A percentile compares a stretch with the other conserved stretches of the same genome.
phyloP scores from a whole-genome alignment of 1,140 invertebrate genomes.

The Cyphomyrmex costatus region DNA sequence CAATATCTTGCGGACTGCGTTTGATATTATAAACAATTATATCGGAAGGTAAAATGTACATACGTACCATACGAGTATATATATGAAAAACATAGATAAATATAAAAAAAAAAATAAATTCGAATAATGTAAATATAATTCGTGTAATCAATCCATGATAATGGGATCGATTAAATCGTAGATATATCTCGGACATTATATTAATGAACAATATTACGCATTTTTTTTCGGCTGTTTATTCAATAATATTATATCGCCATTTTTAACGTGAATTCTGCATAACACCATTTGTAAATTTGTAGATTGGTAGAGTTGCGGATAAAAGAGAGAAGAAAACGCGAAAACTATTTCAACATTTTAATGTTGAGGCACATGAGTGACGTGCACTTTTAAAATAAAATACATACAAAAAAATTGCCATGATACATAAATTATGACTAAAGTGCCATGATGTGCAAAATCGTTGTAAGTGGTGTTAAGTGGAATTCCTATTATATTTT shows the following conservation, averaged over 20 bases:
- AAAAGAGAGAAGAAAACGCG: not conserved
- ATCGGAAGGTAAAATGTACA: slow-evolving; percentile 14
- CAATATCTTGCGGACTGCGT: not conserved
- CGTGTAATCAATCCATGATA: not conserved
- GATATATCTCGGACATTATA: slow-evolving; percentile 59
- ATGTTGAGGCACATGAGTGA: not conserved
- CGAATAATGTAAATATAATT: not conserved
- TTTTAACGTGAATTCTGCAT: slow-evolving; percentile 40
- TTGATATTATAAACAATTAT: slow-evolving; percentile 11
- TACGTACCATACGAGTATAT: not conserved
- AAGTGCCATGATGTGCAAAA: not conserved
- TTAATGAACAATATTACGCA: slow-evolving; percentile 70
- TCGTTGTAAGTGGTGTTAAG: slow-evolving; percentile 12
- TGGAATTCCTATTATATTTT: slow-evolving; percentile 35
- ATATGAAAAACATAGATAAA: not conserved
- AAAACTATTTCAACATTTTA: not conserved
- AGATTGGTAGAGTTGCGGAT: not conserved
- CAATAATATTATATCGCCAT: slow-evolving; percentile 52
- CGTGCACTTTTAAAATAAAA: not conserved
- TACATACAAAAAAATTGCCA: not conserved
- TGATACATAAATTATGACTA: not conserved
- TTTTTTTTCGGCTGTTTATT: slow-evolving; percentile 52
- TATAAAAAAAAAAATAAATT: slow-evolving; percentile 15
- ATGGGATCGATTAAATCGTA: slow-evolving; percentile 49
- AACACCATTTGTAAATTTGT: slow-evolving; percentile 7